Conservation (phyloP, 2,113 vertebrate genomes). For the Rallus limicola region DNA sequence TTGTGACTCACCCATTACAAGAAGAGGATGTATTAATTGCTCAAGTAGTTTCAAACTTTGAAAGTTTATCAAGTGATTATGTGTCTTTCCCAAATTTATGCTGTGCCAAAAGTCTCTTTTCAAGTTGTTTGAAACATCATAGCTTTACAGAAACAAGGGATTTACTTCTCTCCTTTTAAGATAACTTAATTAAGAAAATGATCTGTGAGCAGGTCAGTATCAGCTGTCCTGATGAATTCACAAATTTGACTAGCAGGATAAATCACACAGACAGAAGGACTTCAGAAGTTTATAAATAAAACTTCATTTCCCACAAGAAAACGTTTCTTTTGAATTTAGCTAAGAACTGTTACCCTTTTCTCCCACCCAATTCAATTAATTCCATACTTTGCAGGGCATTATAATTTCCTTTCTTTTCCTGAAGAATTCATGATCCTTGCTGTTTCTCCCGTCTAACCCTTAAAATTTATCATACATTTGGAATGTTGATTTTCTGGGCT, state of each 20-base stretch:
- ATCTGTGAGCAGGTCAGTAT: background rate
- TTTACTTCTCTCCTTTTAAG: background rate
- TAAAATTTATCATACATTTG: background rate
- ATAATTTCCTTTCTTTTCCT: background rate
- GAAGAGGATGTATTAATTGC: background rate
- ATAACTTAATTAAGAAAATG: background rate
- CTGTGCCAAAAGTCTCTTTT: background rate
- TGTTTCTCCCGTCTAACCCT: background rate
- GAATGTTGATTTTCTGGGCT: background rate
- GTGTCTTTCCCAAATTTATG: background rate
- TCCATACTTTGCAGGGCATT: background rate
- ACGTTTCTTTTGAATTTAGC: background rate
- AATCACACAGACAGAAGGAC: background rate
- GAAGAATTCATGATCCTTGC: background rate
- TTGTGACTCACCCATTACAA: background rate
- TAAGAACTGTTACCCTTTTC: background rate
- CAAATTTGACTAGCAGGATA: background rate
- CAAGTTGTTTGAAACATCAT: background rate
- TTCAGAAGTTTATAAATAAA: background rate
- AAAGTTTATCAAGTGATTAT: background rate
- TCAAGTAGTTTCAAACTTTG: background rate
- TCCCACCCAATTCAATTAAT: background rate
- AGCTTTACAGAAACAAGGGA: background rate
- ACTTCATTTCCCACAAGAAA: background rate
- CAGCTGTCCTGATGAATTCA: background rate